Percentiles rank a stretch among this genome's conserved stretches.
Evolutionary conservation across 1,140 invertebrate genomes (phyloP).

Genomic region (Cherax destructor): DNA sequence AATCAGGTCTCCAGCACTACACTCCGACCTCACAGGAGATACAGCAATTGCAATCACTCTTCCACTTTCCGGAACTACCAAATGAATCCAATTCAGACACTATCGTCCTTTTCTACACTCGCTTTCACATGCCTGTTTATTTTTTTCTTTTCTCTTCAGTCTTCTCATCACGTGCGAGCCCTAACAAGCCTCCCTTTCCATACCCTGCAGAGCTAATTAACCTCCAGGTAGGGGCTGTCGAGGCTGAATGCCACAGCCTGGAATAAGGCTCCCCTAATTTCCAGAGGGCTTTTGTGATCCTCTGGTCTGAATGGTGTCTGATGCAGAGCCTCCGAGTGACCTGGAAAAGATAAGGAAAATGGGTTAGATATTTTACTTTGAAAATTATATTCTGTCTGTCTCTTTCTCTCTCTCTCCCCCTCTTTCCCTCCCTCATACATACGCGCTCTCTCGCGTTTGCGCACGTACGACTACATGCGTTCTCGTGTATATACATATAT

Average conservation of each 20-base stretch:
- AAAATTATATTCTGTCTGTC: background rate
- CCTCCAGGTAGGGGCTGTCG: background rate
- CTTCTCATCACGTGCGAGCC: background rate
- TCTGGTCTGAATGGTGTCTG: background rate
- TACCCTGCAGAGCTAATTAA: background rate
- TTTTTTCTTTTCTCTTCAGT: too few species aligned
- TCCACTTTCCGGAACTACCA: too few species aligned
- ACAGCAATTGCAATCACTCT: too few species aligned
- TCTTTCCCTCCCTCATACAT: too few species aligned
- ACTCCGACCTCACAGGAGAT: too few species aligned
- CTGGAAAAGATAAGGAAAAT: background rate
- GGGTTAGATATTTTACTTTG: background rate
- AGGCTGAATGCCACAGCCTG: background rate
- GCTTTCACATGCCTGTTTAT: too few species aligned
- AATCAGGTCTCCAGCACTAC: too few species aligned
- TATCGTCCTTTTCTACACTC: too few species aligned
- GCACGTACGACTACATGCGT: too few species aligned
- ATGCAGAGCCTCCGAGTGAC: background rate
- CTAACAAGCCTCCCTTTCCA: background rate
- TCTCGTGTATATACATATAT: too few species aligned
- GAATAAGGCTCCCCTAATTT: background rate
- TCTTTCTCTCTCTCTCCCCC: background rate
- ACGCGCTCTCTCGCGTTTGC: too few species aligned
- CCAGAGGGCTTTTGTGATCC: background rate
- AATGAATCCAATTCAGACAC: too few species aligned